Evolutionary conservation across 30 jellyfish, hydroid and myxozoan species (phyloP).

Genomic region (Hydractinia echinata): DNA sequence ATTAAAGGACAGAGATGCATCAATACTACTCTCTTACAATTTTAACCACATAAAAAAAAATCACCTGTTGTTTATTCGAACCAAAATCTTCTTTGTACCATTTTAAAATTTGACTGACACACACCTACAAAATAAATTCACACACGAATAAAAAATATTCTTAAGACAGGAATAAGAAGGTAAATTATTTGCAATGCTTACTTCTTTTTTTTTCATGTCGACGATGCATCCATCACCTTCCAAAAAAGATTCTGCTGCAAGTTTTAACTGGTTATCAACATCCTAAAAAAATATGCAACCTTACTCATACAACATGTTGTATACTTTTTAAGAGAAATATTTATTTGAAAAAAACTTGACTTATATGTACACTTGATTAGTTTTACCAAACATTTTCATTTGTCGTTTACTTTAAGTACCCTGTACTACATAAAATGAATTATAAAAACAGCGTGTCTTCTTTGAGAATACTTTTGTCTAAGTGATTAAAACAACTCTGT

Average conservation of each 20-base stretch:
- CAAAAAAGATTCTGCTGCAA: slow-evolving; percentile 75
- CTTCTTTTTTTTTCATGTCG: slow-evolving; percentile 70
- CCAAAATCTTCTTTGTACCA: slow-evolving; percentile 94
- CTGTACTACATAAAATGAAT: too few relatives aligned
- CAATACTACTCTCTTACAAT: too few relatives aligned
- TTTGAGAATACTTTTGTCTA: too few relatives aligned
- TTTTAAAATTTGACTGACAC: slow-evolving; percentile 62
- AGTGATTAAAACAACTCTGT: too few relatives aligned
- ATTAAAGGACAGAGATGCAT: neutral
- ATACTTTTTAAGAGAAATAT: too few relatives aligned
- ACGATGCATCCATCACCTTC: slow-evolving; percentile 80
- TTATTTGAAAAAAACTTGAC: too few relatives aligned
- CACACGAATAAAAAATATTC: neutral
- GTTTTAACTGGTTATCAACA: slow-evolving; percentile 51
- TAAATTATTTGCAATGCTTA: neutral
- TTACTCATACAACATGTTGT: too few relatives aligned
- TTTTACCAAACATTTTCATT: too few relatives aligned
- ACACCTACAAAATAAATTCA: slow-evolving; percentile 35
- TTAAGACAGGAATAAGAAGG: neutral
- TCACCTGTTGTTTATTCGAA: slow-evolving; percentile 55
- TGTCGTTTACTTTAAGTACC: too few relatives aligned
- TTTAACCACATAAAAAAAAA: neutral
- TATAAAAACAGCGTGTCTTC: too few relatives aligned
- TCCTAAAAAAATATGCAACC: slow-evolving; percentile 29
- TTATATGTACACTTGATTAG: too few relatives aligned